Percentiles rank a stretch among this genome's conserved stretches.
These are phyloP conservation scores for Choreutis nemorana DNA, from an alignment of 2,888 invertebrate species.

Conservation along the genomic window DNA sequence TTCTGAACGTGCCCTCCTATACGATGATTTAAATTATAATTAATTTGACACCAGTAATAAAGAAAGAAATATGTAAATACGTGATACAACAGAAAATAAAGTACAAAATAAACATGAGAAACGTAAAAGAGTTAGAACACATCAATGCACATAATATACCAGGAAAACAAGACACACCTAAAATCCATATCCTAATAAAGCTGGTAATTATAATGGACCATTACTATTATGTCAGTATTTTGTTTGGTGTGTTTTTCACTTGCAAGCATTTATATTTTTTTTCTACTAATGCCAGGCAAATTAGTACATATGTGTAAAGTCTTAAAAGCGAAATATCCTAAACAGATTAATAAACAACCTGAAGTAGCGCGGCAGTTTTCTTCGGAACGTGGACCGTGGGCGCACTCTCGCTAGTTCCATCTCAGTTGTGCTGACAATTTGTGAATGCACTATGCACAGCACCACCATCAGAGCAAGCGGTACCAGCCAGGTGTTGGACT, in stretches of 20 bases:
- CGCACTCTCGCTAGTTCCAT: constrained; percentile 53
- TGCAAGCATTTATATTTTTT: no score
- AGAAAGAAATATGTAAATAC: no score
- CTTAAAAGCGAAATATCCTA: not conserved
- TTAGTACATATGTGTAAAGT: no score
- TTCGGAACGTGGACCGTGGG: constrained; percentile 38
- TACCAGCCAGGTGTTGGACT: constrained; percentile 53
- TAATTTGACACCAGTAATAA: constrained; percentile 1
- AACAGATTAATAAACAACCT: constrained; percentile 23
- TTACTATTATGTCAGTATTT: no score
- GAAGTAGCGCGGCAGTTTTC: constrained; percentile 49
- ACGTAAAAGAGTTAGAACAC: no score
- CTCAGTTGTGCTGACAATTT: constrained; percentile 60
- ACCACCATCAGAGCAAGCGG: constrained; percentile 53
- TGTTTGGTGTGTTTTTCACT: no score
- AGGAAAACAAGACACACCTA: no score
- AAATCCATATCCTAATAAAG: no score
- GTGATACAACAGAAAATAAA: not conserved
- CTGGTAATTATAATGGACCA: no score
- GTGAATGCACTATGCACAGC: constrained; percentile 54
- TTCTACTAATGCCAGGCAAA: no score
- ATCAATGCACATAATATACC: no score
- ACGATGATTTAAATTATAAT: constrained; percentile 2
- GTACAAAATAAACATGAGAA: no score
- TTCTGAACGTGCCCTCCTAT: constrained; percentile 40